A percentile compares a stretch with the other conserved stretches of the same genome.
Evolutionary conservation across 2,797 vertebrate species (phyloP).

Genomic region (Syndactyla subalaris): DNA sequence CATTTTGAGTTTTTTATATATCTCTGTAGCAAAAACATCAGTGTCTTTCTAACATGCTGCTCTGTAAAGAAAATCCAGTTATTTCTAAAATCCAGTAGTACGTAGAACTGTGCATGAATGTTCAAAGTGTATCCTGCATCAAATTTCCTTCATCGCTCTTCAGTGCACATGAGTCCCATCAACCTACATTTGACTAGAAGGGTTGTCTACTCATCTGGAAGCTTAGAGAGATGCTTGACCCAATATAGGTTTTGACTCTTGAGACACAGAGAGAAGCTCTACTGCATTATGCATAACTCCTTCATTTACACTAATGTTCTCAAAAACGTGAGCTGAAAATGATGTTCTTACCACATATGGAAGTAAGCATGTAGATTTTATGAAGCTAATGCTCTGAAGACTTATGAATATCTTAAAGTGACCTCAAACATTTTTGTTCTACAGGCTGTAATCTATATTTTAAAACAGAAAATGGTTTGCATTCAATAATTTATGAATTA

Average conservation of each 20-base stretch:
- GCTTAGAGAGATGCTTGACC: neutral
- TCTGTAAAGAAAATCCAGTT: neutral
- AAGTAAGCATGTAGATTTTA: constrained; percentile 32
- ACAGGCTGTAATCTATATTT: constrained; percentile 55
- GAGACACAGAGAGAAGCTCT: constrained; percentile 16
- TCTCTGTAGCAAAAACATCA: neutral
- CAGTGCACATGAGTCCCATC: neutral
- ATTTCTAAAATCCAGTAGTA: neutral
- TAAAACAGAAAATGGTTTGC: constrained; percentile 47
- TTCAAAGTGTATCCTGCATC: neutral
- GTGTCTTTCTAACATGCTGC: neutral
- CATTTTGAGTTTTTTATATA: neutral
- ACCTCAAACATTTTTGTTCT: constrained; percentile 49
- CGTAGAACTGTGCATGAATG: neutral
- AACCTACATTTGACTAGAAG: constrained; percentile 28
- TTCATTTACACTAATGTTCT: constrained; percentile 40
- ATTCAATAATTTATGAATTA: constrained; percentile 61
- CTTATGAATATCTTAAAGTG: constrained; percentile 24
- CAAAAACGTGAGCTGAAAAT: constrained; percentile 40
- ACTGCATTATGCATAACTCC: constrained; percentile 41
- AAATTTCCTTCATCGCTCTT: neutral
- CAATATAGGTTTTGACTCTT: constrained; percentile 23
- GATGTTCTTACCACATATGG: constrained; percentile 6
- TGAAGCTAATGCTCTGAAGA: constrained; percentile 38
- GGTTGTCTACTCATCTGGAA: constrained; percentile 42